Percentiles rank a stretch among this genome's conserved stretches.
phyloP scores from a whole-genome alignment of 2,888 invertebrate genomes.

The Zhuqinia jingwanae region DNA sequence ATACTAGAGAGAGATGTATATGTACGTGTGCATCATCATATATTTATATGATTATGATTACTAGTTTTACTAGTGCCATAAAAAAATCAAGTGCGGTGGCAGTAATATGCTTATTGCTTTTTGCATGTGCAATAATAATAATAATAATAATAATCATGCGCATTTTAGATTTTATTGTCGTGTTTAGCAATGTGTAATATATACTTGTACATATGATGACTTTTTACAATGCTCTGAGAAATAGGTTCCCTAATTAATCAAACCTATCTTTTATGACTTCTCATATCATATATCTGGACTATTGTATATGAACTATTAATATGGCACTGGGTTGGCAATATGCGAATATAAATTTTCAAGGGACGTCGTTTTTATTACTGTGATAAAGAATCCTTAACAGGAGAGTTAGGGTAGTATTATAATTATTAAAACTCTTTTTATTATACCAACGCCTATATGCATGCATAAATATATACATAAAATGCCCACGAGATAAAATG shows the following conservation, averaged over 20 bases:
- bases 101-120: not conserved
- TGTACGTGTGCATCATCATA: not conserved
- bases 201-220: not conserved
- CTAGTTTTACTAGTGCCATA: not conserved
- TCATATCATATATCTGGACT: not conserved
- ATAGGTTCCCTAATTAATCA: conserved; percentile 58
- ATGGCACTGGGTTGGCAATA: not conserved
- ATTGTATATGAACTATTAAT: not conserved
- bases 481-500: conserved; percentile 42
- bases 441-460: not conserved
- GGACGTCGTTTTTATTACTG: not conserved
- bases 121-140: too few relatives aligned
- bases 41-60: conserved; percentile 27
- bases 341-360: not conserved
- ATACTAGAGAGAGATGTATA: not conserved
- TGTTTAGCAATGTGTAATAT: not conserved
- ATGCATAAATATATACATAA: conserved; percentile 14
- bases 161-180: conserved; percentile 14
- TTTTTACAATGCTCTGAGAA: conserved; percentile 47
- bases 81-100: conserved; percentile 7
- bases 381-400: conserved; percentile 13
- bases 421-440: not conserved
- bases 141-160: not conserved
- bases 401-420: not conserved
- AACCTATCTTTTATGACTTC: conserved; percentile 40